phyloP scores from a whole-genome alignment of 2,888 invertebrate genomes.

The Epistrophella euchroma region DNA sequence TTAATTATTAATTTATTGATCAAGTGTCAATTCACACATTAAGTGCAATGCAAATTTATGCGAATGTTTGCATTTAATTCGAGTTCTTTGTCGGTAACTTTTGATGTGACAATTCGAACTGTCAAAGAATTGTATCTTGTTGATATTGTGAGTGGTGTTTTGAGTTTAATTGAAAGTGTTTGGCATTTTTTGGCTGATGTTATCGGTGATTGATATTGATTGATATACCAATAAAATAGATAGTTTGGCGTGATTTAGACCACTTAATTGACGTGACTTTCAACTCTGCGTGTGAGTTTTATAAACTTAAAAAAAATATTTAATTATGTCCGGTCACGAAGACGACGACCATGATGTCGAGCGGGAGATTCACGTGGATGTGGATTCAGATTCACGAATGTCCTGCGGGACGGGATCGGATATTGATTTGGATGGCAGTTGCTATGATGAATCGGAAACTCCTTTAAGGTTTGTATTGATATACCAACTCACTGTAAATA shows the following conservation, averaged over 20 bases:
- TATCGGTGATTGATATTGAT: constrained; percentile 39
- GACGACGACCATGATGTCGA: constrained; percentile 83
- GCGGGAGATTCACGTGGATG: constrained; percentile 84
- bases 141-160: constrained; percentile 60
- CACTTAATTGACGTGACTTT: not conserved
- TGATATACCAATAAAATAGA: not conserved
- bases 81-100: constrained; percentile 66
- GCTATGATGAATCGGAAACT: constrained; percentile 83
- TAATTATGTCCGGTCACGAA: constrained; percentile 81
- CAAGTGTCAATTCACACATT: constrained; percentile 9
- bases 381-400: constrained; percentile 83
- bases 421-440: constrained; percentile 84
- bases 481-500: not conserved
- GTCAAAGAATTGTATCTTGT: constrained; percentile 65
- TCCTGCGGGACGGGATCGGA: constrained; percentile 83
- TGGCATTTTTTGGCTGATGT: constrained; percentile 60
- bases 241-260: not conserved
- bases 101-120: constrained; percentile 72
- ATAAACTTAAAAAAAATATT: constrained; percentile 49
- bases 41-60: constrained; percentile 62
- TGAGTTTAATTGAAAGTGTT: constrained; percentile 52
- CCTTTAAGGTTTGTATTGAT: constrained; percentile 81
- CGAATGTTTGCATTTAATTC: constrained; percentile 72
- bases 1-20: constrained; percentile 17
- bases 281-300: not conserved